phyloP scores from a whole-genome alignment of 2,888 invertebrate genomes.

The Epinotia brunnichana region DNA sequence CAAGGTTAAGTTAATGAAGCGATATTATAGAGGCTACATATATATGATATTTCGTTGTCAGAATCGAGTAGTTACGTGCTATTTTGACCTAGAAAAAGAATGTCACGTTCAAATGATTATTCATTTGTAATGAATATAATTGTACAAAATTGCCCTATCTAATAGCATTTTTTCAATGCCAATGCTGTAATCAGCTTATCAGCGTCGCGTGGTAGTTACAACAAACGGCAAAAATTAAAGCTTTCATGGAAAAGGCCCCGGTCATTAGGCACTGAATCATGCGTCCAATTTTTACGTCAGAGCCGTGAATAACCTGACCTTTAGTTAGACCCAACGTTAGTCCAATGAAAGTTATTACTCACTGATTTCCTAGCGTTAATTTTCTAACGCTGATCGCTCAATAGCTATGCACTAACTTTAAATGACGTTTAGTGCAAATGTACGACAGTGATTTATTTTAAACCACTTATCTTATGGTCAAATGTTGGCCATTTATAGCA shows the following conservation, averaged over 20 bases:
- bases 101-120: background rate
- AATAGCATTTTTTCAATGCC: constrained; percentile 54
- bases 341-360: constrained; percentile 38
- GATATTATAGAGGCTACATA: too few species aligned
- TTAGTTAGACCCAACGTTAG: constrained; percentile 52
- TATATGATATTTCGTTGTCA: too few species aligned
- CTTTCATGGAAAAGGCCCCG: constrained; percentile 59
- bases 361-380: constrained; percentile 21
- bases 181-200: constrained; percentile 43
- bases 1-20: too few species aligned
- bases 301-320: constrained; percentile 64
- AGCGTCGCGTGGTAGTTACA: constrained; percentile 50
- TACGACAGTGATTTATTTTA: constrained; percentile 34
- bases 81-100: constrained; percentile 1
- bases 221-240: constrained; percentile 45
- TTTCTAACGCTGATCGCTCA: constrained; percentile 30
- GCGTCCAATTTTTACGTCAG: constrained; percentile 58
- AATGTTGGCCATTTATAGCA: constrained; percentile 24
- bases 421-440: constrained; percentile 28
- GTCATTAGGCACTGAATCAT: constrained; percentile 67
- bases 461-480: constrained; percentile 31
- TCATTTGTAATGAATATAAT: constrained; percentile 15
- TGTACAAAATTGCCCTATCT: constrained; percentile 31
- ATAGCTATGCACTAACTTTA: constrained; percentile 29
- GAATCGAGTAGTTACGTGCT: background rate